Evolutionary conservation across 2,113 vertebrate species (phyloP), one percentile per base, ranked within the genome.

Genomic region (Perognathus longimembris): DNA sequence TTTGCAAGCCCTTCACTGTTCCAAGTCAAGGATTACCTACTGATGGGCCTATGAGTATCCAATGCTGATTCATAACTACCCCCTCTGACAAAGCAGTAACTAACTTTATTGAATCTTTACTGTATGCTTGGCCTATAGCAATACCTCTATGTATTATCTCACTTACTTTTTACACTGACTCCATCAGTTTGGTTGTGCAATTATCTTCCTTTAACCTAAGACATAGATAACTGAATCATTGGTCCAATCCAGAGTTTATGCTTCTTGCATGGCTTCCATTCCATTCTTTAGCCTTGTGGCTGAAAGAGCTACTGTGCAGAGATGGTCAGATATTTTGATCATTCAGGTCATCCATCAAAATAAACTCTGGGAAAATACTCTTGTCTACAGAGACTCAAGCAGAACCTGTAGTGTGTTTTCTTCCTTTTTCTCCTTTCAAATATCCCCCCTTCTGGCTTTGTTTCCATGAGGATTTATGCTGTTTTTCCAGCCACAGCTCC

Each of bases 361-460:
- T 20, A 34, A 89, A 57, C 64, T 75, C 64, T 76, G 67, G 59
- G 66, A 75, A 82, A 79, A 7, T 0, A 28, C 10, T 75, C 86
- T 64, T 21, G 24, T 20, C 2, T 15, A 1, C 2, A 0, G 0
- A 42, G 32, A 42, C 20, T 12, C 2, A 70, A n/a, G 22, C 21
- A 45, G 4, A 64, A 1, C 42, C 57, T 67, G 24, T 59, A 20
- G 28, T 12, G 3, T 59, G 8, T 84, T 89, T 7, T 63, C 45
- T 32, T 8, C 26, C 32, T 2, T 0, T 0, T 38, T n/a, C 34
- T n/a, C 30, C 57, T 54, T 17, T 7, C 70, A 32, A 15, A n/a
- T 42, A 28, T 22, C 77, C 78, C 77, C 7, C 26, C 30, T 24
- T 12, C 70, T 73, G 74, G 17, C n/a, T 82, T 69, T 71, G 54